Evolutionary conservation across 2,797 vertebrate species (phyloP).

Genomic region (Lacerta viridis): DNA sequence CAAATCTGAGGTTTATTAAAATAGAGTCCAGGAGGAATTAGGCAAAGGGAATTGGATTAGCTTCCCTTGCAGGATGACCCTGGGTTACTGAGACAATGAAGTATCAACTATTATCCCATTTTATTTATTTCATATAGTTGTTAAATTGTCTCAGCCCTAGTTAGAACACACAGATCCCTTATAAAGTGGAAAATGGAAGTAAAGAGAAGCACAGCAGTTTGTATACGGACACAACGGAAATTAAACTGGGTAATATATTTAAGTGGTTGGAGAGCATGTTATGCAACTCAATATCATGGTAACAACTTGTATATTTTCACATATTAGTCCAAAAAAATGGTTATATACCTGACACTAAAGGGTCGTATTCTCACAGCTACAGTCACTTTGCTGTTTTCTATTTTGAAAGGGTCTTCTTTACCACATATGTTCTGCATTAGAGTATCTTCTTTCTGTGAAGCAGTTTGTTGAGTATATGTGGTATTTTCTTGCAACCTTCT

Average conservation of each 20-base stretch:
- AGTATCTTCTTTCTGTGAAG: slow-evolving; percentile 38
- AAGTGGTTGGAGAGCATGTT: neutral
- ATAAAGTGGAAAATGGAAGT: neutral
- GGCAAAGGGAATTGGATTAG: neutral
- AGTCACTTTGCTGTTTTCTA: slow-evolving; percentile 91
- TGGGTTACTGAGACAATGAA: neutral
- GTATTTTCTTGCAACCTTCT: slow-evolving; percentile 40
- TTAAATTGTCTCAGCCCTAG: neutral
- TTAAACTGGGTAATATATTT: neutral
- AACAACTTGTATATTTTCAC: neutral
- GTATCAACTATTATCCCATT: neutral
- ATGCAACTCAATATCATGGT: neutral
- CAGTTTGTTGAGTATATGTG: neutral
- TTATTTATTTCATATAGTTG: neutral
- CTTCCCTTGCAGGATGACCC: neutral
- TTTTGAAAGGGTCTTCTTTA: slow-evolving; percentile 76
- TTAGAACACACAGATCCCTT: neutral
- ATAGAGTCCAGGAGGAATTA: neutral
- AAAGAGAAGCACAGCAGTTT: neutral
- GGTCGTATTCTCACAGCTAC: slow-evolving; percentile 94
- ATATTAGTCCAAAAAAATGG: neutral
- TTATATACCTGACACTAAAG: slow-evolving; percentile 88
- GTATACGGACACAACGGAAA: neutral
- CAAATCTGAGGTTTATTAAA: neutral
- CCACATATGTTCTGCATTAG: slow-evolving; percentile 35